These are phyloP conservation scores for Cephalopholis sonnerati DNA, from an alignment of 2,113 vertebrate genomes.

Conservation along the genomic window DNA sequence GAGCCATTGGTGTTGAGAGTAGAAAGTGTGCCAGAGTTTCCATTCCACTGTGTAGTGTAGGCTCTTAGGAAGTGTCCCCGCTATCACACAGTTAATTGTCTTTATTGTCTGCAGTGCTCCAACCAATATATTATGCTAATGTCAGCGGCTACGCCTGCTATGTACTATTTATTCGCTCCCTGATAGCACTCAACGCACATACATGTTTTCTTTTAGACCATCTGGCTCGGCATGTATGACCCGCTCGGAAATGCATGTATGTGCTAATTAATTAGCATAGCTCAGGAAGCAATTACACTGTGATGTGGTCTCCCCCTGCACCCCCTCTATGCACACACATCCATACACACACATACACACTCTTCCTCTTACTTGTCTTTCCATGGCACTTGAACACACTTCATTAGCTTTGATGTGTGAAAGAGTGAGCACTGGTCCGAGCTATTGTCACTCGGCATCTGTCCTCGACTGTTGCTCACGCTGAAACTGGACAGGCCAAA, in stretches of 20 bases:
- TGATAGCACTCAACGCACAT: constrained; percentile 71
- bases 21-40: constrained; percentile 63
- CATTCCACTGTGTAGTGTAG: constrained; percentile 47
- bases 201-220: constrained; percentile 80
- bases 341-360: constrained; percentile 12
- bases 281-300: constrained; percentile 82
- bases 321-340: background rate
- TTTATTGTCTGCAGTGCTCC: constrained; percentile 76
- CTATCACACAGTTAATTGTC: constrained; percentile 74
- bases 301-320: constrained; percentile 45
- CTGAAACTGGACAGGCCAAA: constrained; percentile 31
- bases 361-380: constrained; percentile 55
- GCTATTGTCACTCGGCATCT: constrained; percentile 67
- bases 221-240: constrained; percentile 80
- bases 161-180: constrained; percentile 66
- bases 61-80: constrained; percentile 66
- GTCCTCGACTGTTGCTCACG: constrained; percentile 23
- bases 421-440: constrained; percentile 64
- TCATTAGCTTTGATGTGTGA: constrained; percentile 82
- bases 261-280: constrained; percentile 86
- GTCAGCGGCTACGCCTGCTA: constrained; percentile 57
- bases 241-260: constrained; percentile 79
- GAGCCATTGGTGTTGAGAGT: constrained; percentile 46
- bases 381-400: constrained; percentile 75
- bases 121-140: constrained; percentile 81